Evolutionary conservation across 92 coral and sea anemone species (phyloP).

Genomic region (Epizoanthus fatuus): DNA sequence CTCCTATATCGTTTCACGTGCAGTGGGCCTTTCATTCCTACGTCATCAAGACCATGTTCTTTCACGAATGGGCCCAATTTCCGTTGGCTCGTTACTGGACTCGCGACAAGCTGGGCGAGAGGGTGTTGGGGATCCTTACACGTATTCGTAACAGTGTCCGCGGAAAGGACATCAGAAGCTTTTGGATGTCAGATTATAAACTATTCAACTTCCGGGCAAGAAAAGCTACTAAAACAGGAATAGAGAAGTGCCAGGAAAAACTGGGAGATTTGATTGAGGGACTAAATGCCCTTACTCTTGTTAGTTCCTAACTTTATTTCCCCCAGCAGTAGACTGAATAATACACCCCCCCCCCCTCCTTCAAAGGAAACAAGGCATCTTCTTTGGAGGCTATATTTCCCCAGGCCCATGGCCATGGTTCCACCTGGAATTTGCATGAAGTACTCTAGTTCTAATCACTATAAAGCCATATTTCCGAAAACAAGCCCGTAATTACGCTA

Average conservation of each 20-base stretch:
- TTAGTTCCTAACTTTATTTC: too few species aligned
- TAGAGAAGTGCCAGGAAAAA: conserved; percentile 16
- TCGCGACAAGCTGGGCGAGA: conserved; percentile 33
- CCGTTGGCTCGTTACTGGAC: conserved; percentile 53
- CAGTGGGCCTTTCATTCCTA: conserved; percentile 69
- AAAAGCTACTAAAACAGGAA: conserved; percentile 21
- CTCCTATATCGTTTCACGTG: not conserved
- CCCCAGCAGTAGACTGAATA: not conserved
- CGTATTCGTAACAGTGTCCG: conserved; percentile 53
- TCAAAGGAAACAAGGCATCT: not conserved
- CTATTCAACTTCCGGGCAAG: conserved; percentile 73
- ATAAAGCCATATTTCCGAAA: too few species aligned
- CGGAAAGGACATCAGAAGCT: conserved; percentile 59
- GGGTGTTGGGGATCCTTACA: conserved; percentile 38
- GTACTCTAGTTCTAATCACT: too few species aligned
- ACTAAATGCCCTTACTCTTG: conserved; percentile 16
- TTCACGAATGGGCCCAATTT: conserved; percentile 65
- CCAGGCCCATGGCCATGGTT: too few species aligned
- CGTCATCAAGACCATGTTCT: conserved; percentile 67
- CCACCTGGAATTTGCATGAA: too few species aligned
- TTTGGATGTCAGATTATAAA: conserved; percentile 70
- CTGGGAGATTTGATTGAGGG: conserved; percentile 8
- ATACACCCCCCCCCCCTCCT: not conserved
- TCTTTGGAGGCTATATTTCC: too few species aligned
- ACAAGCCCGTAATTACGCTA: too few species aligned